Conservation (phyloP, 53 echinoderm and acorn worm species). For the Pentamera pediparva region DNA sequence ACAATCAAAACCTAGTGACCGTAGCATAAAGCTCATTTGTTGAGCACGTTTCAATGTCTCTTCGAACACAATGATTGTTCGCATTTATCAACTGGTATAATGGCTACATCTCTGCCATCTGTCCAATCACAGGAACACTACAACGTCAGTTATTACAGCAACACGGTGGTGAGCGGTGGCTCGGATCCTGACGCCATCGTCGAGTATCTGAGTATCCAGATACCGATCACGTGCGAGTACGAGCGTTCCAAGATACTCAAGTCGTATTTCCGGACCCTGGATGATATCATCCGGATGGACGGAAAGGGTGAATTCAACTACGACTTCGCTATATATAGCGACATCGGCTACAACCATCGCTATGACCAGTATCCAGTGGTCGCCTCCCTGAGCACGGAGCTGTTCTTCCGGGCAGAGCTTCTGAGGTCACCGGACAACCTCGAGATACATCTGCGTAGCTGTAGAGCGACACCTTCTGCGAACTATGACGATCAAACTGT, state of each 20-base stretch:
- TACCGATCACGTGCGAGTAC: conserved; percentile 9
- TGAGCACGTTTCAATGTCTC: too few species aligned
- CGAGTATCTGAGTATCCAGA: conserved; percentile 7
- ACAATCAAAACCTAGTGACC: too few species aligned
- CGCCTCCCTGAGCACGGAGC: background rate
- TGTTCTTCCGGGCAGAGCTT: conserved; percentile 18
- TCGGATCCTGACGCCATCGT: background rate
- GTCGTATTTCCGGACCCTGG: background rate
- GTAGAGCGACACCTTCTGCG: conserved; percentile 4
- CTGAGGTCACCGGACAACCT: background rate
- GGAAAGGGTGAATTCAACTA: background rate
- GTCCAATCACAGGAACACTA: background rate
- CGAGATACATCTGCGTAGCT: conserved; percentile 6
- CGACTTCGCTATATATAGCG: conserved; percentile 20
- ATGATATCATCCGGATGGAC: background rate
- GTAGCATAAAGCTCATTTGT: too few species aligned
- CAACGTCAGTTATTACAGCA: conserved; percentile 3
- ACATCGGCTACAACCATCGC: background rate
- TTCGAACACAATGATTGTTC: too few species aligned
- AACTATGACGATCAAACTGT: background rate
- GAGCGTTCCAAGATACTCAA: conserved; percentile 6
- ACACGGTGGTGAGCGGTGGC: background rate
- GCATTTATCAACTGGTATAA: too few species aligned
- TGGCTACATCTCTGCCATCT: too few species aligned
- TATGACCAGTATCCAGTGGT: conserved; percentile 8